Percentiles rank a stretch among this genome's conserved stretches.
Conservation (phyloP, 2,797 vertebrate species). For the Numenius phaeopus region DNA sequence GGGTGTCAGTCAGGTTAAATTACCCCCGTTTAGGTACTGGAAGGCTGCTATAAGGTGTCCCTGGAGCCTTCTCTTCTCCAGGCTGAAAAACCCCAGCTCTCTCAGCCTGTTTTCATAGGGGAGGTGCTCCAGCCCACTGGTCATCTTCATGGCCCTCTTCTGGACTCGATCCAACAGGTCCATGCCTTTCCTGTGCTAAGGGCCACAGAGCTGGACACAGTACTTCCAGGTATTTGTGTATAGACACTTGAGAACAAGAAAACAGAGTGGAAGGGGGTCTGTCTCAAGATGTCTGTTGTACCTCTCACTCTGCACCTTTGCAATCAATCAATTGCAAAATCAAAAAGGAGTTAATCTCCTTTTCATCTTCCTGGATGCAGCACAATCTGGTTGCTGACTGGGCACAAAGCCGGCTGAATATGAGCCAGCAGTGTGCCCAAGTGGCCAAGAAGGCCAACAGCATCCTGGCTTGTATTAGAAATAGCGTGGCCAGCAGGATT, state of each 20-base stretch:
- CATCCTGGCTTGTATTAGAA: background rate
- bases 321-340: background rate
- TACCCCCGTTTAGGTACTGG: background rate
- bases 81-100: background rate
- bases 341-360: background rate
- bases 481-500: background rate
- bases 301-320: background rate
- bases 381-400: background rate
- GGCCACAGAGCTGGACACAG: background rate
- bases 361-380: background rate
- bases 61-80: background rate
- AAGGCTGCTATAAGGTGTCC: background rate
- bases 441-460: background rate
- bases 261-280: background rate
- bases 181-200: background rate
- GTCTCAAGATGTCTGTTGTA: background rate
- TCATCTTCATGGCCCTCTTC: background rate
- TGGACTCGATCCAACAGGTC: background rate
- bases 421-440: background rate
- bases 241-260: background rate
- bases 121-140: background rate
- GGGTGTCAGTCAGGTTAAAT: background rate
- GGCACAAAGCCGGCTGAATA: background rate
- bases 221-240: background rate
- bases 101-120: background rate